A percentile compares a stretch with the other conserved stretches of the same genome.
These are phyloP conservation scores for Ischnura elegans DNA, from an alignment of 2,888 invertebrate species.

Conservation along the genomic window DNA sequence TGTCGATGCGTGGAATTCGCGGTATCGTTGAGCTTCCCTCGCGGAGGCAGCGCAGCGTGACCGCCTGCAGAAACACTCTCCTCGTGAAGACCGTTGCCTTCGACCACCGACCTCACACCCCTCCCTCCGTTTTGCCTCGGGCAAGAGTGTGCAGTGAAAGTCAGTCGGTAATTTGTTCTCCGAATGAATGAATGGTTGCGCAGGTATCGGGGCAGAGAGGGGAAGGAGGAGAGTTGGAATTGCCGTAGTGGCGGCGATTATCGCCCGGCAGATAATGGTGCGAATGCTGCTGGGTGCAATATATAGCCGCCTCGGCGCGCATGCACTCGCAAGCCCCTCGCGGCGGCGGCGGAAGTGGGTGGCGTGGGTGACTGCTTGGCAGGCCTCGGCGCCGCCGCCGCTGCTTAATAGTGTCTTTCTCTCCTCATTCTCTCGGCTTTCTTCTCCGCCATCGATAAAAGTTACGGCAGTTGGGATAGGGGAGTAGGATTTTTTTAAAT, in stretches of 20 bases:
- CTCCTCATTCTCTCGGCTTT: neutral
- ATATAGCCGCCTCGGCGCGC: neutral
- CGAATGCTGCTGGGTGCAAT: conserved; percentile 22
- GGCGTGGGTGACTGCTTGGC: neutral
- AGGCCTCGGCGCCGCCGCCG: too few relatives aligned
- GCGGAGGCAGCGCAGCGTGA: conserved; percentile 20
- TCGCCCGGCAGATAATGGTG: conserved; percentile 5
- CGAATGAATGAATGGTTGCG: neutral
- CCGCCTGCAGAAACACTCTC: neutral
- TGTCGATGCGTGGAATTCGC: neutral
- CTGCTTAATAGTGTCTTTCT: neutral
- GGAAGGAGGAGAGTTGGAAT: neutral
- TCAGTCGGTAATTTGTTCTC: conserved; percentile 7
- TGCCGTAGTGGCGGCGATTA: neutral
- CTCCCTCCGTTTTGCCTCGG: neutral
- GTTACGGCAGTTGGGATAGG: neutral
- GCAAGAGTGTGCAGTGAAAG: neutral
- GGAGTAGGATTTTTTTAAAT: neutral
- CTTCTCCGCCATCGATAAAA: neutral
- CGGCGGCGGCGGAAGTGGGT: neutral
- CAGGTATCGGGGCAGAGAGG: neutral
- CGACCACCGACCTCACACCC: neutral
- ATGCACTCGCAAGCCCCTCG: neutral
- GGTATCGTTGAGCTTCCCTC: neutral
- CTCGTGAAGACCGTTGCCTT: too few relatives aligned